A percentile compares a stretch with the other conserved stretches of the same genome.
These are phyloP conservation scores for Flexamia atlantica DNA, from an alignment of 2,888 invertebrate species.

Conservation along the genomic window DNA sequence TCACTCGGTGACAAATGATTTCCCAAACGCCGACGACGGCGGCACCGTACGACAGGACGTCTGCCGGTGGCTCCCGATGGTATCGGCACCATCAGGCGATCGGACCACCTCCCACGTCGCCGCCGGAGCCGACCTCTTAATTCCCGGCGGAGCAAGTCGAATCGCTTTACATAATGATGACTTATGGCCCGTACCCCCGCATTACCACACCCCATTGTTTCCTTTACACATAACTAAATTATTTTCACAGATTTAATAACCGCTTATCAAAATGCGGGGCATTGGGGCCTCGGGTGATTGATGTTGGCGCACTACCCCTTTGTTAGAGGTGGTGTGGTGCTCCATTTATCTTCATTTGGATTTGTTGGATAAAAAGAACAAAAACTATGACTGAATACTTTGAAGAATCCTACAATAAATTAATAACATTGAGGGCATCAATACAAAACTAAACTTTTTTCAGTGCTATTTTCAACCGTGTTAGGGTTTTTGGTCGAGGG, in stretches of 20 bases:
- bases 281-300: background rate
- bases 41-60: too few species aligned
- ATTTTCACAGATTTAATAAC: conserved; percentile 41
- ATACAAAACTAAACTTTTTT: too few species aligned
- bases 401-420: too few species aligned
- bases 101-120: background rate
- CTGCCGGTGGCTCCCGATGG: too few species aligned
- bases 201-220: conserved; percentile 50
- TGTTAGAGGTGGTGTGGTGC: background rate
- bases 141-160: conserved; percentile 23
- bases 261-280: conserved; percentile 35
- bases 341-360: too few species aligned
- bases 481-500: too few species aligned
- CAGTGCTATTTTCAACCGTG: too few species aligned
- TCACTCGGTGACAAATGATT: background rate
- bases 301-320: background rate
- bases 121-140: conserved; percentile 19
- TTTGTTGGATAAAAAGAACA: too few species aligned
- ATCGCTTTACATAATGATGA: conserved; percentile 55
- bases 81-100: background rate
- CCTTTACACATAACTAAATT: conserved; percentile 33
- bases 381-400: too few species aligned
- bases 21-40: too few species aligned
- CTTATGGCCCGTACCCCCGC: conserved; percentile 33
- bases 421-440: too few species aligned